Base-by-base conservation (phyloP, 2,113 vertebrate species). In the Catharus fuscescens region DNA sequence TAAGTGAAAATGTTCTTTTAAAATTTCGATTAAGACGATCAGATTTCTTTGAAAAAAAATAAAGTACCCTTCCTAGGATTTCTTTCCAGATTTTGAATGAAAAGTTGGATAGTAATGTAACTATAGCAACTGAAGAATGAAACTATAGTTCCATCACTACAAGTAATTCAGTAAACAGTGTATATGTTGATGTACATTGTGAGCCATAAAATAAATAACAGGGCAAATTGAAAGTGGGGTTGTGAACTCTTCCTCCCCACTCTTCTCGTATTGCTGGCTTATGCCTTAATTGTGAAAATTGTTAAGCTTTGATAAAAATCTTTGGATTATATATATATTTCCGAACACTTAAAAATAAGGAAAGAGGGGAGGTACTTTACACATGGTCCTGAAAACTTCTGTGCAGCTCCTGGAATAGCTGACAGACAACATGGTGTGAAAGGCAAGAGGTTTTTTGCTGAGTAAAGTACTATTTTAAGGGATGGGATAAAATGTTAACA, bases 1-100 rank as follows among this genome's bases (percentile, higher is more conserved):
- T 48, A 81, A 80, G 45, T 91, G 44, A 90, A 90, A 66, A 95
- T 74, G 9, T 28, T 56, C 29, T 61, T 54, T 82, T 79, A 67
- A 95, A 79, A 72, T 62, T 90, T 86, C 94, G 28, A 93, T 91
- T 95, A 65, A 95, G 83, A 52, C 80, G 44, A 77, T 36, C 47
- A 34, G 65, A 25, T 53, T 84, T 54, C 28, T 61, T 54, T 18
- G 62, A 13, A 13, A 79, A 88, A 87, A 45, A 83, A n/a, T 24
- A 11, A 57, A 57, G 16, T 83, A 66, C 34, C 59, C 69, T 95
- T 86, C 8, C 12, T 17, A 32, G n/a, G 19, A 52, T 66, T 88
- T 65, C 11, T 45, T 83, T 80, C 36, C 28, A 80, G 60, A 77
- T 94, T 88, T 60, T 67, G 79, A 86, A 61, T 83, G 90, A 48